Conservation (phyloP, 2,888 invertebrate species). For the Hydrotaea diabolus region DNA sequence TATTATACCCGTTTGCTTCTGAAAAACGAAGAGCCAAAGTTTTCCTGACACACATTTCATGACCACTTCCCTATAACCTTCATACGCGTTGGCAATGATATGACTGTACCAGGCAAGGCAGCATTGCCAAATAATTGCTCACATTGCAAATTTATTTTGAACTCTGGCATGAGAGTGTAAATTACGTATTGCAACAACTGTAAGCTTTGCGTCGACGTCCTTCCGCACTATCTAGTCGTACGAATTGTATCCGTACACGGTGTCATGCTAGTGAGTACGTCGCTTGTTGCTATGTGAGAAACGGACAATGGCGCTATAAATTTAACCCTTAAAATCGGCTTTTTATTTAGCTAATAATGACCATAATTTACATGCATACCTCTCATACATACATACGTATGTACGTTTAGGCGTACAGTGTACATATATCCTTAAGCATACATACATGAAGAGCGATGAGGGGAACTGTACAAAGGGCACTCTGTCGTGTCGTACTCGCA, state of each 20-base stretch:
- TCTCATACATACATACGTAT: neutral
- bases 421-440: too few species aligned
- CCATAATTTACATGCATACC: constrained; percentile 23
- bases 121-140: too few species aligned
- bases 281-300: constrained; percentile 41
- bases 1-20: too few species aligned
- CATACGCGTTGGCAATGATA: too few species aligned
- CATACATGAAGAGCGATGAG: neutral
- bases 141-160: neutral
- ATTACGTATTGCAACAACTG: constrained; percentile 21
- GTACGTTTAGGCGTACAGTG: neutral
- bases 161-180: neutral
- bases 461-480: neutral
- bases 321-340: constrained; percentile 39
- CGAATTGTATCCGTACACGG: neutral
- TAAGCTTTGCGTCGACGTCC: neutral
- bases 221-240: neutral
- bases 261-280: neutral
- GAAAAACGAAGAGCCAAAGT: too few species aligned
- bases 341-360: constrained; percentile 7
- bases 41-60: constrained; percentile 1
- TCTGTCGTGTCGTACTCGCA: neutral
- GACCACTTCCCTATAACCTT: too few species aligned
- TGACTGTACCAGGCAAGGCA: too few species aligned
- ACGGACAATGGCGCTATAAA: constrained; percentile 24